These are phyloP conservation scores for Otus sunia DNA, from an alignment of 2,113 vertebrate species.

Conservation along the genomic window DNA sequence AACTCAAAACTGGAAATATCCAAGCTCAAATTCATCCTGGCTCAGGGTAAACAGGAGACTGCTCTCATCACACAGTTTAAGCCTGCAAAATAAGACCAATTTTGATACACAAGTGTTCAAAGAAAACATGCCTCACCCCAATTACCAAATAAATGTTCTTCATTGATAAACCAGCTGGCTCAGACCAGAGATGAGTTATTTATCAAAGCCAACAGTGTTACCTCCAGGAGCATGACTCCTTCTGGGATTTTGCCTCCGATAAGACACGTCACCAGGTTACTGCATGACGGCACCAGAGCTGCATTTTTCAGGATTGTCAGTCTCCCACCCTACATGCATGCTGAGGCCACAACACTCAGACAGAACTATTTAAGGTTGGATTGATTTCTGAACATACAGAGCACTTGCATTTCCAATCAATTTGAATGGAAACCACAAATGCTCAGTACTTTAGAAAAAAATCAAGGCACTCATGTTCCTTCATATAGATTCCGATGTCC, in stretches of 20 bases:
- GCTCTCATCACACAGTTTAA: background rate
- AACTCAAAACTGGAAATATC: background rate
- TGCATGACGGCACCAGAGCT: background rate
- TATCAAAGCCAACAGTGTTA: background rate
- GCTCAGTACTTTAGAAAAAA: background rate
- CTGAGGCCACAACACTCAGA: background rate
- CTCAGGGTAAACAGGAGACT: background rate
- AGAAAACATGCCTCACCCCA: background rate
- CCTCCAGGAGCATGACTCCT: background rate
- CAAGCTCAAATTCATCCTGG: background rate
- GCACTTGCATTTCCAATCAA: background rate
- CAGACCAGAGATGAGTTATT: background rate
- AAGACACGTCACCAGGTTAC: accelerated
- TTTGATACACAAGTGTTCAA: background rate
- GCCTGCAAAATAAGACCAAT: background rate
- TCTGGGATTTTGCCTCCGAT: background rate
- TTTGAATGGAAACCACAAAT: background rate
- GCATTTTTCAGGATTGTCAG: background rate
- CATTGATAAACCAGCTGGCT: accelerated
- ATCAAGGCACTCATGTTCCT: background rate
- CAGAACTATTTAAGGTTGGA: background rate
- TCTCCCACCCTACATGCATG: accelerated
- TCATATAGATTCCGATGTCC: background rate
- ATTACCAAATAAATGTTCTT: accelerated
- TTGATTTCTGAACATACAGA: background rate